Conservation (phyloP, 2,888 invertebrate genomes). For the Ethmia dodecea region DNA sequence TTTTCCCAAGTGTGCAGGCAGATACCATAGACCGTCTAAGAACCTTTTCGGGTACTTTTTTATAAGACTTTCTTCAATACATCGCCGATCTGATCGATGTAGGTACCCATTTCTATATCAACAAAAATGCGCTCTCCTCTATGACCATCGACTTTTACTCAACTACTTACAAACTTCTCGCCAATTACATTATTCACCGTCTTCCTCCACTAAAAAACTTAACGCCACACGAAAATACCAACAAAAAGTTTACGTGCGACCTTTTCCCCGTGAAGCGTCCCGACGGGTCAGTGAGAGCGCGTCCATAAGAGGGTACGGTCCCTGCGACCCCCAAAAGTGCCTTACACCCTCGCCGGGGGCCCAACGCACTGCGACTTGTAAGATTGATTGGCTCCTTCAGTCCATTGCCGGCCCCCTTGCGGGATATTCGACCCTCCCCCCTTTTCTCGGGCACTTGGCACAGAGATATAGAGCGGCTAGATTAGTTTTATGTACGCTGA, state of each 20-base stretch:
- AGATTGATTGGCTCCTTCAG: conserved; percentile 79
- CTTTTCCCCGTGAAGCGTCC: conserved; percentile 49
- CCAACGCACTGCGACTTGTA: conserved; percentile 70
- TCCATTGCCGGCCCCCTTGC: conserved; percentile 70
- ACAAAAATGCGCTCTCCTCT: no score
- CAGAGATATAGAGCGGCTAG: conserved; percentile 47
- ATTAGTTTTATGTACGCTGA: no score
- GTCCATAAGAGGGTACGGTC: conserved; percentile 72
- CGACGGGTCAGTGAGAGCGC: conserved; percentile 67
- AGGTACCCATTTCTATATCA: no score
- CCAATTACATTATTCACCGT: no score
- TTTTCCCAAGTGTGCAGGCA: no score
- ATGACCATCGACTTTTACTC: no score
- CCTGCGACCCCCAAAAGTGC: conserved; percentile 55
- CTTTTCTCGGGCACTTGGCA: conserved; percentile 61
- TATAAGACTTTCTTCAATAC: no score
- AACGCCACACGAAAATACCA: neutral
- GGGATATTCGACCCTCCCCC: conserved; percentile 70
- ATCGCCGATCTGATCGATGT: no score
- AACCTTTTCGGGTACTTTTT: no score
- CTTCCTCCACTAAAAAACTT: no score
- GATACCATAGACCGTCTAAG: no score
- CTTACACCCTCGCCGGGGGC: conserved; percentile 22
- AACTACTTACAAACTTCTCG: no score
- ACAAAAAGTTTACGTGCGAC: conserved; percentile 58